Base-by-base conservation (phyloP, 53 echinoderm and acorn worm species). In the Echinarachnius parma region DNA sequence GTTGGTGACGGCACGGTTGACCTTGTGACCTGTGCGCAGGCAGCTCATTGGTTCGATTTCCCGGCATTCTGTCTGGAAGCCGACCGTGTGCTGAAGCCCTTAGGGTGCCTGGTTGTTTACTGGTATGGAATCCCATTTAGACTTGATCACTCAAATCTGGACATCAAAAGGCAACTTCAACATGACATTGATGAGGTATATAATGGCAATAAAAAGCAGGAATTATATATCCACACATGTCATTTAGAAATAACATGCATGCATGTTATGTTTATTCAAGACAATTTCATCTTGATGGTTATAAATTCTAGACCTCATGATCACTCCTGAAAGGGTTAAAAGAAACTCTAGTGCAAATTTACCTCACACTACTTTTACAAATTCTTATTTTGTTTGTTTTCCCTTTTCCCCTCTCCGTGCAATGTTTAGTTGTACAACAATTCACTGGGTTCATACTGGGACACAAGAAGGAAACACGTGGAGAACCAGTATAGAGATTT, bases 21-120 rank as follows among this genome's bases (percentile, higher is more conserved):
- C n/a, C n/a, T n/a, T n/a, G n/a, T n/a, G n/a, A n/a, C n/a, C n/a
- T n/a, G n/a, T n/a, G n/a, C n/a, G n/a, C n/a, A n/a, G n/a, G n/a
- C n/a, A n/a, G n/a, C n/a, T n/a, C n/a, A n/a, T 32, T 91, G 91
- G 91, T 77, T 91, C 23, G 55, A 91, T 37, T 78, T 61, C 59
- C 24, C 48, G 5, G 37, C 67, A 14, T 91, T 86, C 63, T 86
- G 69, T 23, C 31, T 58, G 10, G 91, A 91, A 42, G 76, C 45
- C 10, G 62, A 75, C 4, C 79, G 91, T 25, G 81, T 86, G 1
- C 59, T 91, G 23, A 80, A 49, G 46, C 91, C 86, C 4, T 23
- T 28, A 16, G 91, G 91, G 2, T 91, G 86, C 48, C n/a, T 91
- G 9, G 83, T 83, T 27, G 56, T 87, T 22, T 77, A 55, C 67